phyloP scores from a whole-genome alignment of 2,888 invertebrate species.

The Alcis repandata region DNA sequence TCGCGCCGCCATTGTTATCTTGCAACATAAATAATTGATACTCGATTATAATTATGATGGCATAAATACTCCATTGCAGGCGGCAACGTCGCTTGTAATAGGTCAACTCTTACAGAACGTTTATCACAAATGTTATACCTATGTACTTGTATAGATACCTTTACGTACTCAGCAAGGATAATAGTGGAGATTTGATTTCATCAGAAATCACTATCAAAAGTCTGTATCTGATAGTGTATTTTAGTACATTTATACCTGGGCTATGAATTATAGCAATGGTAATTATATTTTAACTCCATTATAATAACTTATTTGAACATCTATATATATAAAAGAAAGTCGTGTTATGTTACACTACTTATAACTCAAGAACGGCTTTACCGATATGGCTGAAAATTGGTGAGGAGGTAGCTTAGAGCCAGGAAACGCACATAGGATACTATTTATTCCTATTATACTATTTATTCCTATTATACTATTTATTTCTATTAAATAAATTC shows the following conservation, averaged over 20 bases:
- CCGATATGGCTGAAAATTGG: too few relatives aligned
- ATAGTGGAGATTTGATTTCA: constrained; percentile 12
- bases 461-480: too few relatives aligned
- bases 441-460: too few relatives aligned
- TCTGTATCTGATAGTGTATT: background rate
- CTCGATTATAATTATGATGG: constrained; percentile 56
- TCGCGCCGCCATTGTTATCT: constrained; percentile 61
- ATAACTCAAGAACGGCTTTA: too few relatives aligned
- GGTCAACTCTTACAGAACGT: background rate
- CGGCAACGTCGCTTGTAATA: background rate
- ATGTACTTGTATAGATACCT: background rate
- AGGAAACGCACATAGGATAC: too few relatives aligned
- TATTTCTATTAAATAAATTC: too few relatives aligned
- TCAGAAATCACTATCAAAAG: constrained; percentile 3
- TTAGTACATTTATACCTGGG: too few relatives aligned
- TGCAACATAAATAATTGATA: constrained; percentile 64
- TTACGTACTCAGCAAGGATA: constrained; percentile 6
- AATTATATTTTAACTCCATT: background rate
- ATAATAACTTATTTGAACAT: too few relatives aligned
- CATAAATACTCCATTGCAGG: constrained; percentile 27
- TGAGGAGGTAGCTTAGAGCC: too few relatives aligned
- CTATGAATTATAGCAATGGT: background rate
- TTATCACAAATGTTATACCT: background rate
- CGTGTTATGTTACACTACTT: too few relatives aligned
- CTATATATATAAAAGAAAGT: too few relatives aligned